Conservation (phyloP, 1,140 invertebrate species). For the Dendroctonus valens region DNA sequence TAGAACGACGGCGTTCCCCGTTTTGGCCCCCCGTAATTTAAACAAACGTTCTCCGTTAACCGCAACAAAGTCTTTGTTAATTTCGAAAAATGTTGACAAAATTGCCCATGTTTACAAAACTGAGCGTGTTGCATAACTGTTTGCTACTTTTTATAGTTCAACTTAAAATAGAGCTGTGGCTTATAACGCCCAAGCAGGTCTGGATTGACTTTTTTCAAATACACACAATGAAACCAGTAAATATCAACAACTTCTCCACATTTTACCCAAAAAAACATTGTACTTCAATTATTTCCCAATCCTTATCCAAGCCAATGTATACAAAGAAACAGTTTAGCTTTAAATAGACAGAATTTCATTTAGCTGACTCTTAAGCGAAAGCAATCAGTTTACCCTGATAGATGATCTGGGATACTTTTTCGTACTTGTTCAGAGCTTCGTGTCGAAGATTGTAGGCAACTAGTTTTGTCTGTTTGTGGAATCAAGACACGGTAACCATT, state of each 20-base stretch:
- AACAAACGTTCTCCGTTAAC: conserved; percentile 19
- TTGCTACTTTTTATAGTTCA: neutral
- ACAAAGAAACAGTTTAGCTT: too few species aligned
- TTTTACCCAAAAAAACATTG: too few species aligned
- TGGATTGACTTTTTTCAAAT: too few species aligned
- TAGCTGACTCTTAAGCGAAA: neutral
- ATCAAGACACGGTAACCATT: conserved; percentile 42
- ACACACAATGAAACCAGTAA: too few species aligned
- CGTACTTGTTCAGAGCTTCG: neutral
- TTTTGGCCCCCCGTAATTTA: conserved; percentile 15
- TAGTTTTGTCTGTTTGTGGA: conserved; percentile 44
- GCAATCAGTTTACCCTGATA: conserved; percentile 1
- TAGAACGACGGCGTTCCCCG: conserved; percentile 24
- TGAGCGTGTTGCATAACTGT: conserved; percentile 12
- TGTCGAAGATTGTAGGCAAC: conserved; percentile 33
- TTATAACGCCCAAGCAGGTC: too few species aligned
- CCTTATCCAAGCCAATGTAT: too few species aligned
- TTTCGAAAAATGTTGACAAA: conserved; percentile 24
- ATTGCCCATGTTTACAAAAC: conserved; percentile 6
- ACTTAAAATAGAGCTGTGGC: too few species aligned
- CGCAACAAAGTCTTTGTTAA: conserved; percentile 26
- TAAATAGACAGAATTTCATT: too few species aligned
- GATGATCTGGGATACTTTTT: conserved; percentile 6
- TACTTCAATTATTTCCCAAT: too few species aligned
- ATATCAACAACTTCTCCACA: too few species aligned